Evolutionary conservation across 2,888 invertebrate genomes (phyloP).

Genomic region (Meteorus cinctellus): DNA sequence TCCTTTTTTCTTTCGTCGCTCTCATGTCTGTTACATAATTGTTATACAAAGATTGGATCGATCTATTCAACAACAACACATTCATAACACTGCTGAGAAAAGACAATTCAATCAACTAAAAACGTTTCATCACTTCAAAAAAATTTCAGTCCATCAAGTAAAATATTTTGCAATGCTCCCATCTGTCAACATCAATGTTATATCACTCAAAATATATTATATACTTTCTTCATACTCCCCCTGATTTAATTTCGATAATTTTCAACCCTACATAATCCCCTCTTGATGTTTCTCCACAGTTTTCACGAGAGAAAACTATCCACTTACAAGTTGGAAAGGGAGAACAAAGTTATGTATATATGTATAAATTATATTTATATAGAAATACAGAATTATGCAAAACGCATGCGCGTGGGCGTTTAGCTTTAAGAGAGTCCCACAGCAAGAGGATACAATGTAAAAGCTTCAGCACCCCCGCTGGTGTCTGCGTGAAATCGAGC

Average conservation of each 20-base stretch:
- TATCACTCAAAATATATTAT: too few species aligned
- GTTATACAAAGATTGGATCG: neutral
- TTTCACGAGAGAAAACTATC: neutral
- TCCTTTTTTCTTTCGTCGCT: neutral
- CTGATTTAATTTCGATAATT: too few species aligned
- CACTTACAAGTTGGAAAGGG: neutral
- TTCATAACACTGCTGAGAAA: neutral
- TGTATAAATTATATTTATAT: neutral
- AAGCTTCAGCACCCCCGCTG: slow-evolving; percentile 25
- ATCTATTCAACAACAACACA: neutral
- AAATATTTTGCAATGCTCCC: too few species aligned
- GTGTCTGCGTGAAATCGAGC: slow-evolving; percentile 43
- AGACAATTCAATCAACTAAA: neutral
- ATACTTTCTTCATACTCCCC: too few species aligned
- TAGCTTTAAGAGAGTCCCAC: neutral
- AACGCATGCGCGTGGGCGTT: slow-evolving; percentile 14
- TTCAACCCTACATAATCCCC: neutral
- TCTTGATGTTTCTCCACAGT: neutral
- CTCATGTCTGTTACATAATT: neutral
- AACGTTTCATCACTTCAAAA: neutral
- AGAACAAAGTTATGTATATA: neutral
- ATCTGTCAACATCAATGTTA: too few species aligned
- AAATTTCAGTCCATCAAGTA: too few species aligned
- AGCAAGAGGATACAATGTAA: slow-evolving; percentile 11
- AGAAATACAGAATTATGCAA: neutral